Evolutionary conservation across 1,140 invertebrate genomes (phyloP).

Genomic region (Oreohelix idahoensis): DNA sequence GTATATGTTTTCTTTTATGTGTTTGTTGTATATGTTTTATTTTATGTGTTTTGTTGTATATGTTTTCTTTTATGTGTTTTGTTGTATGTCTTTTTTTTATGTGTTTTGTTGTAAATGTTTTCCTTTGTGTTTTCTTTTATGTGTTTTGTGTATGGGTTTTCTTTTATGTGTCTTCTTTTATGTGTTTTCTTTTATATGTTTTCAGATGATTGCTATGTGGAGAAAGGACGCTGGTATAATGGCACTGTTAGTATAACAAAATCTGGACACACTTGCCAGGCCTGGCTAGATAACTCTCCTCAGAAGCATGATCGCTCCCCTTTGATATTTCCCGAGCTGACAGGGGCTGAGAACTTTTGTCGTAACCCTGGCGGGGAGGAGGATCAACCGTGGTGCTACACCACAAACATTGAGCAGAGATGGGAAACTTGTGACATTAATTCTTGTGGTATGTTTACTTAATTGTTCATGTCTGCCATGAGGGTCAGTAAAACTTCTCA

Average conservation of each 20-base stretch:
- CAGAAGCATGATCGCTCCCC: constrained; percentile 87
- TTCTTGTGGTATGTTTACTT: constrained; percentile 55
- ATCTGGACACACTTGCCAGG: constrained; percentile 87
- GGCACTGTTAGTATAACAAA: constrained; percentile 89
- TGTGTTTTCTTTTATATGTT: not conserved
- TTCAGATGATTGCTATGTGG: constrained; percentile 80
- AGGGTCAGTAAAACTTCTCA: too few relatives aligned
- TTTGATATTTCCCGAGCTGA: constrained; percentile 90
- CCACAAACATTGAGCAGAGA: constrained; percentile 82
- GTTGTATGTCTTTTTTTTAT: too few relatives aligned
- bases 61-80: too few relatives aligned
- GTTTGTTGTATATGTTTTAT: too few relatives aligned
- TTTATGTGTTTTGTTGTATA: too few relatives aligned
- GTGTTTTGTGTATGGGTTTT: too few relatives aligned
- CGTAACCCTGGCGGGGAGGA: constrained; percentile 96
- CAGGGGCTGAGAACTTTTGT: constrained; percentile 92
- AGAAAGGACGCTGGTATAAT: constrained; percentile 91
- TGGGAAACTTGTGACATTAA: constrained; percentile 87
- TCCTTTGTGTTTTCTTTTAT: too few relatives aligned
- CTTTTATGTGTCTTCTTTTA: too few relatives aligned
- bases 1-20: too few relatives aligned
- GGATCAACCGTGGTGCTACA: constrained; percentile 93
- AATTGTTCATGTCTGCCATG: too few relatives aligned
- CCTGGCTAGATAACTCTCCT: constrained; percentile 88
- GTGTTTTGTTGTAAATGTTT: too few relatives aligned